phyloP scores from a whole-genome alignment of 2,113 vertebrate genomes.

The Bubo blakistoni region DNA sequence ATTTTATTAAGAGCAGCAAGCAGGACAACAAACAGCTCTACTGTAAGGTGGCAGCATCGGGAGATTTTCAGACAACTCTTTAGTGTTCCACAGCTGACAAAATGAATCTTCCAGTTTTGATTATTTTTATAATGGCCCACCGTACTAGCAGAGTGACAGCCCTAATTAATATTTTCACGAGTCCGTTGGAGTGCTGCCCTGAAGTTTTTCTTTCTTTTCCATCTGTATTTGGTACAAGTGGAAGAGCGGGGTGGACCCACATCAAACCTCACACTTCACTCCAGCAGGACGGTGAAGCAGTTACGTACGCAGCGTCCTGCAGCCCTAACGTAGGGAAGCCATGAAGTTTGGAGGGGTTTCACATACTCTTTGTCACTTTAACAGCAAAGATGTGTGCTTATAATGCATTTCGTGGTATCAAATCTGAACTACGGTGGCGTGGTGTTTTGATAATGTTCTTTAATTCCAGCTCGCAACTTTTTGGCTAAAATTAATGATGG shows the following conservation, averaged over 20 bases:
- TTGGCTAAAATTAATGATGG: rapidly evolving
- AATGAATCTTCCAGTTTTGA: neutral
- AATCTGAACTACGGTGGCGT: rapidly evolving
- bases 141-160: neutral
- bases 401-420: rapidly evolving
- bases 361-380: neutral
- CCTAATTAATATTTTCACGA: rapidly evolving
- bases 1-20: rapidly evolving
- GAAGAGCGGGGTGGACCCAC: neutral
- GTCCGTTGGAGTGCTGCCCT: rapidly evolving
- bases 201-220: neutral
- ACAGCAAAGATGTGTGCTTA: neutral
- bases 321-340: neutral
- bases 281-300: neutral
- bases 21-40: rapidly evolving
- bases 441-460: rapidly evolving
- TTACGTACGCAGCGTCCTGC: neutral
- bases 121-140: rapidly evolving
- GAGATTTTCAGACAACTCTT: neutral
- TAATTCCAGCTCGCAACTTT: neutral
- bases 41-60: rapidly evolving
- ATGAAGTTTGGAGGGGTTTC: neutral
- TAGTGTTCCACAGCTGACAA: neutral
- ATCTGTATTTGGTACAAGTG: neutral
- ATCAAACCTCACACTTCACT: neutral